phyloP scores from a whole-genome alignment of 1,140 invertebrate genomes.

The Tigriopus japonicus region DNA sequence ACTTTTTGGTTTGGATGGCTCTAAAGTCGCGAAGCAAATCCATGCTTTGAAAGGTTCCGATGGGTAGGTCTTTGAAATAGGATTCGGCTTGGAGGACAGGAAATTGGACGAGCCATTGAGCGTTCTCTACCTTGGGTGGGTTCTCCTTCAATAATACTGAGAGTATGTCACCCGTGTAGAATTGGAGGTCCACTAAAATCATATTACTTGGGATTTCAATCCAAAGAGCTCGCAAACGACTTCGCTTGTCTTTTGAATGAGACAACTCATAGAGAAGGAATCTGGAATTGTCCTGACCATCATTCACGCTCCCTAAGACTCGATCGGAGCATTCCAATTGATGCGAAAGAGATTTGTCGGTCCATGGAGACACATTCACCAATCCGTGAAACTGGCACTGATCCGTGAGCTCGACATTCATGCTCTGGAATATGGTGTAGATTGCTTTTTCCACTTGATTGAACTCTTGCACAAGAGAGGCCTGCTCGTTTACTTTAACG shows the following conservation, averaged over 20 bases:
- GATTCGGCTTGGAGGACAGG: slow-evolving; percentile 18
- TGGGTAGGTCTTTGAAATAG: slow-evolving; percentile 10
- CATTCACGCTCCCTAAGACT: not conserved
- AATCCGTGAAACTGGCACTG: too few species aligned
- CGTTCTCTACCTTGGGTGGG: slow-evolving; percentile 17
- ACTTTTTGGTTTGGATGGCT: too few species aligned
- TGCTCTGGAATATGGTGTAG: slow-evolving; percentile 19
- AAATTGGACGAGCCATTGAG: slow-evolving; percentile 24
- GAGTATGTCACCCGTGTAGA: slow-evolving; percentile 55
- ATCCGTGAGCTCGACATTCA: not conserved
- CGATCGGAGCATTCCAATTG: not conserved
- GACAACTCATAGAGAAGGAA: not conserved
- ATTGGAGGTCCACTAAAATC: slow-evolving; percentile 23
- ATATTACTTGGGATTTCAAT: not conserved
- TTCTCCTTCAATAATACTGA: slow-evolving; percentile 41
- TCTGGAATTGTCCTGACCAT: not conserved
- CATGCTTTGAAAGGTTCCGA: not conserved
- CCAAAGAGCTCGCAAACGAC: not conserved
- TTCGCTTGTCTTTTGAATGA: not conserved
- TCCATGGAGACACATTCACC: too few species aligned
- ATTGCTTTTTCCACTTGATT: slow-evolving; percentile 45
- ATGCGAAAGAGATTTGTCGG: too few species aligned
- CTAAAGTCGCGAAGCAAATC: not conserved
- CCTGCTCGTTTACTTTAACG: slow-evolving; percentile 48
- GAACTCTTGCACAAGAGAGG: slow-evolving; percentile 63